Base-by-base conservation (phyloP, 30 jellyfish, hydroid and myxozoan genomes). In the Pseudorhiza aurosa region DNA sequence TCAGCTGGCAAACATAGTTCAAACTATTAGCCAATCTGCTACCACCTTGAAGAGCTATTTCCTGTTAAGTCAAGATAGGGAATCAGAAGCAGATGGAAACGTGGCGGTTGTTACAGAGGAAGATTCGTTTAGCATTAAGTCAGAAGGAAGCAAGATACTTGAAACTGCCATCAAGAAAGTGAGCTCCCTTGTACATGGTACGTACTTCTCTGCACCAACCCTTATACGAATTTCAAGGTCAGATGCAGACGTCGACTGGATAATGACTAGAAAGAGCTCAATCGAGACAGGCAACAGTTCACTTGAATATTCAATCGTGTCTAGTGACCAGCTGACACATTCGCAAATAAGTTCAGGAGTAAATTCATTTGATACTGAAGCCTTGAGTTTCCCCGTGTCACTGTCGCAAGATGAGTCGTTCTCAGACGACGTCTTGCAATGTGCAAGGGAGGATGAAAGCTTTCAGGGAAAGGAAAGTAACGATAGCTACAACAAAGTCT, bases 251-350 rank as follows among this genome's bases (percentile, higher is more conserved):
- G 81, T 50, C 2, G 85, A 81, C 31, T 43, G 85, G 26, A 27
- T 26, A 3, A 40, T 30, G 49, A 76, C 88, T 10, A 64, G 88
- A 42, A 46, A 55, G 17, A 77, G 89, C 65, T 77, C 89, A 4
- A 25, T 77, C 46, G 89, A 77, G 17, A 81, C 92, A 21, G 51
- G 92, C 30, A 81, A 81, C 72, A 81, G 85, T 44, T 81, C 92
- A 9, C 67, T 81, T 40, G 92, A 81, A 36, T 57, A 30, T 35
- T 79, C 91, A 1, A 27, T 64, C 14, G 27, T 79, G 32, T 67
- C 85, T 19, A 69, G 85, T 62, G 92, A 81, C 46, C 63, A 32
- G 9, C 92, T 70, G 28, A 65, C 92, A 22, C 65, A 56, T 24
- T 58, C 85, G 12, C 79, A 49, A 36, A 0, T 68, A 4, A 81